Conservation (phyloP, 2,113 vertebrate species). For the Rhabdornis inornatus region DNA sequence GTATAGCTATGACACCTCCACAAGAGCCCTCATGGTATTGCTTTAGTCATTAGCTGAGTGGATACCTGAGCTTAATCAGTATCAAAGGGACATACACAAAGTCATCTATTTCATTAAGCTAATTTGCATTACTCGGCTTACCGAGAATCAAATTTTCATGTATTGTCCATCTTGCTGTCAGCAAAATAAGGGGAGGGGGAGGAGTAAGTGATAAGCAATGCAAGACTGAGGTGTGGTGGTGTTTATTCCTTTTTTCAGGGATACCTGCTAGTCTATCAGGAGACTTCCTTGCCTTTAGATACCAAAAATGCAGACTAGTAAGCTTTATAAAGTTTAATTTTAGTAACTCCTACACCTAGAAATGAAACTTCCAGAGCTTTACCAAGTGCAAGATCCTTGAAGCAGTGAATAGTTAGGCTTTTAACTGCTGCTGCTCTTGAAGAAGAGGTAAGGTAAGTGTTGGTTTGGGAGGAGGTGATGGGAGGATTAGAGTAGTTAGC, state of each 20-base stretch:
- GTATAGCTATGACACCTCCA: slow-evolving; percentile 52
- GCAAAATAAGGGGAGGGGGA: slow-evolving; percentile 17
- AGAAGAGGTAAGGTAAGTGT: background rate
- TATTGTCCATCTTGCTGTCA: slow-evolving; percentile 69
- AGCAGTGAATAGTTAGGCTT: background rate
- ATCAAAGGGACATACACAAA: slow-evolving; percentile 65
- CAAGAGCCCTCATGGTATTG: slow-evolving; percentile 62
- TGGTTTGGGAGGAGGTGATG: background rate
- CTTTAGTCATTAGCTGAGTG: slow-evolving; percentile 82
- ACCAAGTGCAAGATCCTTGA: background rate
- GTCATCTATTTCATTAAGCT: slow-evolving; percentile 81
- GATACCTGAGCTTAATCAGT: slow-evolving; percentile 81
- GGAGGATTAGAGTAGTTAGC: background rate
- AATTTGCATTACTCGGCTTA: slow-evolving; percentile 81
- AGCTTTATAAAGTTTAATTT: background rate
- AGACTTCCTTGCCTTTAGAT: background rate
- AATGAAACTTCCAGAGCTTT: background rate
- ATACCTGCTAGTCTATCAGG: background rate
- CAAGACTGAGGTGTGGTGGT: background rate
- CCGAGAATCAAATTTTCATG: slow-evolving; percentile 76
- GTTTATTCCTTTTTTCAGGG: background rate
- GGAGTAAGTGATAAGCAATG: background rate
- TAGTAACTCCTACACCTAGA: background rate
- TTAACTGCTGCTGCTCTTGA: background rate
- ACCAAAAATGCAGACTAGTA: background rate